Percentiles rank a stretch among this genome's conserved stretches.
phyloP scores from a whole-genome alignment of 2,113 vertebrate species.

The Melanotaenia duboulayi region DNA sequence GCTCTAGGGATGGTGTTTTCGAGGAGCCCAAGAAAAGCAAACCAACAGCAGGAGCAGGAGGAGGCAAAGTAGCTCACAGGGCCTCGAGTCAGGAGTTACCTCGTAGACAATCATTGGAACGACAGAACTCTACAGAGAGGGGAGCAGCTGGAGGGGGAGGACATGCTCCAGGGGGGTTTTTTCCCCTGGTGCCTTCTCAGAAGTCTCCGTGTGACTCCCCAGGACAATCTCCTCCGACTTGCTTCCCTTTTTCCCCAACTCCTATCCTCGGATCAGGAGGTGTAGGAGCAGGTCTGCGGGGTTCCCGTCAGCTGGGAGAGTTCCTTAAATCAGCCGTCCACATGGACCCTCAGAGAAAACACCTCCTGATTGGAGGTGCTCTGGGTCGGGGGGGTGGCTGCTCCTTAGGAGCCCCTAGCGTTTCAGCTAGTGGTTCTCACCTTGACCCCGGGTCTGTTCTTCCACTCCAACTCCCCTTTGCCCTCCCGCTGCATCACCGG shows the following conservation, averaged over 20 bases:
- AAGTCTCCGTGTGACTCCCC: constrained; percentile 92
- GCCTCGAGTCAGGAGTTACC: constrained; percentile 89
- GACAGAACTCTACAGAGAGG: constrained; percentile 94
- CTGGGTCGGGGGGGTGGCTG: constrained; percentile 78
- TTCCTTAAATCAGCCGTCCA: constrained; percentile 96
- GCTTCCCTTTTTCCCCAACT: constrained; percentile 91
- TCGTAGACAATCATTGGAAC: constrained; percentile 91
- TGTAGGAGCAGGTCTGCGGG: constrained; percentile 81
- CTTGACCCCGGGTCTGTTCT: constrained; percentile 85
- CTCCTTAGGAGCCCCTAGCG: constrained; percentile 65
- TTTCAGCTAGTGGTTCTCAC: constrained; percentile 75
- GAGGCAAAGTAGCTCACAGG: constrained; percentile 85
- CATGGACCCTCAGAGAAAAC: constrained; percentile 91
- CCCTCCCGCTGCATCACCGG: constrained; percentile 82
- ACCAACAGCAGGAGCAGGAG: constrained; percentile 43
- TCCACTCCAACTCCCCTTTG: constrained; percentile 76
- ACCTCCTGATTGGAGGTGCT: constrained; percentile 81
- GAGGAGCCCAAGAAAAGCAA: constrained; percentile 93
- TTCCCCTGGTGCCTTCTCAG: constrained; percentile 75
- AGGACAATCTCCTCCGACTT: constrained; percentile 90
- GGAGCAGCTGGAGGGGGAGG: constrained; percentile 55
- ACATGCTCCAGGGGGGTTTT: constrained; percentile 18
- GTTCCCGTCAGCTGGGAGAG: constrained; percentile 93
- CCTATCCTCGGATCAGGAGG: constrained; percentile 69
- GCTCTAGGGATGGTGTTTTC: constrained; percentile 63